Percentiles rank a stretch among this genome's conserved stretches.
Conservation (phyloP, 2,797 vertebrate species). For the Champsocephalus gunnari region DNA sequence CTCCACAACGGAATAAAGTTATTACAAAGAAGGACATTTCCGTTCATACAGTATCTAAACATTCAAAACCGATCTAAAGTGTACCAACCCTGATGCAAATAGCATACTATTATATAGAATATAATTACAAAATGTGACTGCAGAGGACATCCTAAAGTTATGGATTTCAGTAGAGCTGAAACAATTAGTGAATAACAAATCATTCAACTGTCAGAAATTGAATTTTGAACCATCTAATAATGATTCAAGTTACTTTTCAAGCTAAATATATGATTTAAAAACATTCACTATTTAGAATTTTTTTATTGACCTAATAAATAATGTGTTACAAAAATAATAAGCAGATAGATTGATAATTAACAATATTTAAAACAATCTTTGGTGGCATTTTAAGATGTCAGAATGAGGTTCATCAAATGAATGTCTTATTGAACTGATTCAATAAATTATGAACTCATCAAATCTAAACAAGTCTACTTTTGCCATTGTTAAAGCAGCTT, state of each 20-base stretch:
- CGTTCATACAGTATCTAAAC: no score
- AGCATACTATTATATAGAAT: no score
- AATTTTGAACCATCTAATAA: not conserved
- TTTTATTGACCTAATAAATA: not conserved
- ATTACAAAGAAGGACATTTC: no score
- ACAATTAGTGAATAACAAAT: not conserved
- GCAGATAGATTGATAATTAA: not conserved
- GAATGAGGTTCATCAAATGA: not conserved
- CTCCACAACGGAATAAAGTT: no score
- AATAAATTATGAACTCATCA: not conserved
- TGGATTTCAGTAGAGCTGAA: slow-evolving; percentile 1
- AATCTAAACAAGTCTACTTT: slow-evolving; percentile 2
- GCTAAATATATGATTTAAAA: not conserved
- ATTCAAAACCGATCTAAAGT: no score
- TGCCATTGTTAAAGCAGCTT: not conserved
- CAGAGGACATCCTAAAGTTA: not conserved
- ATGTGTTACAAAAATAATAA: not conserved
- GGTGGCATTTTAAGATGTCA: not conserved
- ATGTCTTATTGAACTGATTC: not conserved
- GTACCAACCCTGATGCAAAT: no score
- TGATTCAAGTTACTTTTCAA: not conserved
- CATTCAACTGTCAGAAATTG: no score
- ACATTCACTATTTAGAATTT: no score
- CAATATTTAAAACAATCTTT: not conserved
- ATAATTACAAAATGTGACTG: no score